These are phyloP conservation scores for Limonius californicus DNA, from an alignment of 1,140 invertebrate species.

Conservation along the genomic window DNA sequence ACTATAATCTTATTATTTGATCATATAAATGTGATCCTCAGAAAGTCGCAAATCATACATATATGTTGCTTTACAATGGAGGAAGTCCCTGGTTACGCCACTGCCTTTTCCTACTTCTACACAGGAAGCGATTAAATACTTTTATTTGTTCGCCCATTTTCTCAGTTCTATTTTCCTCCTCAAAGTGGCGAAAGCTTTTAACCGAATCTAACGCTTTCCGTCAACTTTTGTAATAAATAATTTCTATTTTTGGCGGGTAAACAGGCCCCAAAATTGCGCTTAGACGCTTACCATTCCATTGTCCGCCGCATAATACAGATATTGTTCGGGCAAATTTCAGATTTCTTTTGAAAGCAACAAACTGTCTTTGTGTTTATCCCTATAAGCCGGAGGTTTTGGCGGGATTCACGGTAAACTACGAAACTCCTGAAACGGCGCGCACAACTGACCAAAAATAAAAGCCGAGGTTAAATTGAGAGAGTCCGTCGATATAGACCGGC, in stretches of 20 bases:
- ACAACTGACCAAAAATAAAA: background rate
- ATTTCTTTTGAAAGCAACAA: background rate
- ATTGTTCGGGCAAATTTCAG: background rate
- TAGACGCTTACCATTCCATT: background rate
- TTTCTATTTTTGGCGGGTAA: background rate
- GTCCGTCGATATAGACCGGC: no score
- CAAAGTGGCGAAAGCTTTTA: slow-evolving; percentile 3
- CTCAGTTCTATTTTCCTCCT: background rate
- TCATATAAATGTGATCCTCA: no score
- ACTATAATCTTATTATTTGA: no score
- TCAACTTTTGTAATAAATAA: slow-evolving; percentile 12
- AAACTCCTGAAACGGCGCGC: background rate
- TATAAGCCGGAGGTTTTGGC: background rate
- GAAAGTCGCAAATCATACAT: no score
- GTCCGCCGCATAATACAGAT: background rate
- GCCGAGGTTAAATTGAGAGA: background rate
- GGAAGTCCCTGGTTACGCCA: no score
- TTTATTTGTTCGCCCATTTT: background rate
- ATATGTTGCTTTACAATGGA: no score
- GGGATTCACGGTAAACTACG: background rate
- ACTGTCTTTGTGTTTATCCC: slow-evolving; percentile 4
- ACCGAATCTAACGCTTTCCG: background rate
- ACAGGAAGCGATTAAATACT: background rate
- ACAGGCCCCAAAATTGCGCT: background rate
- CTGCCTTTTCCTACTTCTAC: no score